Evolutionary conservation across 2,888 invertebrate genomes (phyloP), one percentile per base, ranked within the genome.

Genomic region (Apocheima hispidaria): DNA sequence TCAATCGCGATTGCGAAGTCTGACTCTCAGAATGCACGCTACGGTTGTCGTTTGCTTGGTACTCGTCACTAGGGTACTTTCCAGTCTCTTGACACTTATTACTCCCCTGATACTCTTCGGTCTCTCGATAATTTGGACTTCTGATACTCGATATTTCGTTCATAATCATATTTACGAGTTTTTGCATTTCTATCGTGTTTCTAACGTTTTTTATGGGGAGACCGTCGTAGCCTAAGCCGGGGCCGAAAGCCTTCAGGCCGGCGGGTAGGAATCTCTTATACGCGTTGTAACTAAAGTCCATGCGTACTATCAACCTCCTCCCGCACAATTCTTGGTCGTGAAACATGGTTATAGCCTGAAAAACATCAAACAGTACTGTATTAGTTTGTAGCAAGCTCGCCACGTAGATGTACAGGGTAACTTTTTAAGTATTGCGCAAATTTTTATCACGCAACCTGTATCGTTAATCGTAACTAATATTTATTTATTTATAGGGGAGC

Each of bases 261-360:
- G 3, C 44, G 28, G 0, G 71, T 66, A 12, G 68, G 20, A 2
- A 26, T 3, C 20, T 20, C 48, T 5, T 12, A 36, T 26, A 35
- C 1, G 33, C 49, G 10, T 35, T 33, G 33, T 21, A 14, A 4
- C n/a, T n/a, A 1, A 14, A 51, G 23, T 75, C 73, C 58, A 76
- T 65, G n/a, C 56, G 38, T 0, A 77, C 72, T 0, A 41, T 7
- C 41, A 79, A 51, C 0, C 0, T 26, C 9, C 30, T 60, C 5
- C 49, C 63, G 30, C 95, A 60, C 33, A 98, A 86, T 73, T 95
- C 94, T 86, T 98, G 98, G 72, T 96, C 96, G 88, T 98, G 96
- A 74, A 98, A 95, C 98, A 98, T 98, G 2, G 98, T 96, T 77
- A 98, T 97, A 7, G 98, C 98, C 88, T 93, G 88, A 12, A 68